phyloP scores from a whole-genome alignment of 2,888 invertebrate species.

The Congeria kusceri region DNA sequence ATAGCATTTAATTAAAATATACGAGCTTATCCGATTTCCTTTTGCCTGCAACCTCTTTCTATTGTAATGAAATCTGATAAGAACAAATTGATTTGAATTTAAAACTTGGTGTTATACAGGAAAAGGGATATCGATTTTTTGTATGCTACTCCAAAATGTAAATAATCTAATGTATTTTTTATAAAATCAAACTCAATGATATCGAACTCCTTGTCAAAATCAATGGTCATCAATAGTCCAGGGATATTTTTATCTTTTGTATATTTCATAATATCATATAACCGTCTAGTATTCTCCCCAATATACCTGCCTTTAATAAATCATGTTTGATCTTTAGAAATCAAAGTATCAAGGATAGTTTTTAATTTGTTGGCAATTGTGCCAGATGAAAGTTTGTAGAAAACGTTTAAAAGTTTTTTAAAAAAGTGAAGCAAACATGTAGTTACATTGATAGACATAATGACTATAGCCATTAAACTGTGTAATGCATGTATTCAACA shows the following conservation, averaged over 20 bases:
- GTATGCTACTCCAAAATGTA: conserved; percentile 36
- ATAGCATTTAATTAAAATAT: conserved; percentile 21
- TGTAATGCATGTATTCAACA: too few species aligned
- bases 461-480: too few species aligned
- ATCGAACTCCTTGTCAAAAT: conserved; percentile 58
- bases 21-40: conserved; percentile 27
- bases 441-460: too few species aligned
- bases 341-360: conserved; percentile 35
- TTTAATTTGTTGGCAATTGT: conserved; percentile 48
- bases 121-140: conserved; percentile 32
- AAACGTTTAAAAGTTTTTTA: conserved; percentile 36
- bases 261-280: conserved; percentile 56
- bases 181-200: conserved; percentile 39
- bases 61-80: conserved; percentile 5
- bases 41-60: conserved; percentile 37
- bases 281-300: conserved; percentile 55
- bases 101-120: conserved; percentile 7
- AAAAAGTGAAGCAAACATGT: too few species aligned
- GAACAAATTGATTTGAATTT: conserved; percentile 7
- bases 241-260: conserved; percentile 49
- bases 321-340: conserved; percentile 48
- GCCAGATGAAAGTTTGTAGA: conserved; percentile 54
- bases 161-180: conserved; percentile 26
- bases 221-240: conserved; percentile 40
- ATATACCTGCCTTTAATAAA: conserved; percentile 55